These are phyloP conservation scores for Perca flavescens DNA, from an alignment of 2,113 vertebrate genomes.

Conservation along the genomic window DNA sequence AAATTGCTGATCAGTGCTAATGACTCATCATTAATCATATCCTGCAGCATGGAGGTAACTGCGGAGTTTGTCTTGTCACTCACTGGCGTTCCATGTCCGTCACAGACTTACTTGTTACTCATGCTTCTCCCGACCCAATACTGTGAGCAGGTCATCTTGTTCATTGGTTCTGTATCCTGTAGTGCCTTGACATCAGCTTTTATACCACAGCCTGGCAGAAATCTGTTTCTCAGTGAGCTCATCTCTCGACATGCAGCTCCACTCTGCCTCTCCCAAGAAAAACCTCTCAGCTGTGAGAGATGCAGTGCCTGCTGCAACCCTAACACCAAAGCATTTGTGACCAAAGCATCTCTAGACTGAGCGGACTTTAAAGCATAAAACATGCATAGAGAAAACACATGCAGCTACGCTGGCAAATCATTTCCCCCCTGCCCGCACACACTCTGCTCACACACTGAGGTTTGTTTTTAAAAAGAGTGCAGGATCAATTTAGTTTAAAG, in stretches of 20 bases:
- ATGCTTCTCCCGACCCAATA: background rate
- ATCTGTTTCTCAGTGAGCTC: slow-evolving; percentile 52
- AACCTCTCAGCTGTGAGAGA: slow-evolving; percentile 45
- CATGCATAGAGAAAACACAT: slow-evolving; percentile 6
- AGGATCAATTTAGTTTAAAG: slow-evolving; percentile 40
- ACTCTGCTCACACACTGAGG: background rate
- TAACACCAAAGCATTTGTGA: slow-evolving; percentile 63
- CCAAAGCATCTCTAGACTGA: slow-evolving; percentile 10
- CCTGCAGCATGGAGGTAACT: slow-evolving; percentile 7
- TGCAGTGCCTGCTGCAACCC: slow-evolving; percentile 34
- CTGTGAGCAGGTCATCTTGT: slow-evolving; percentile 10
- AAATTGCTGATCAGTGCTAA: slow-evolving; percentile 14
- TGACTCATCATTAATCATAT: slow-evolving; percentile 24
- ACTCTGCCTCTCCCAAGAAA: slow-evolving; percentile 56
- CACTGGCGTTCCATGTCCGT: slow-evolving; percentile 20
- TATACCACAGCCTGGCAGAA: slow-evolving; percentile 22
- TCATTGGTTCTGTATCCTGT: slow-evolving; percentile 17
- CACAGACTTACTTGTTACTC: slow-evolving; percentile 21
- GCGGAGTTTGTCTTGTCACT: slow-evolving; percentile 13
- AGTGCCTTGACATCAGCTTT: slow-evolving; percentile 23
- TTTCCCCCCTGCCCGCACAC: slow-evolving; percentile 6
- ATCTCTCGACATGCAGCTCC: slow-evolving; percentile 39
- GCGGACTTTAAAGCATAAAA: slow-evolving; percentile 38
- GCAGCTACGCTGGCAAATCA: slow-evolving; percentile 6
- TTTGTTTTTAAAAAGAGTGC: background rate